Evolutionary conservation across 2,797 vertebrate species (phyloP), one percentile per base, ranked within the genome.

Genomic region (Rhabdomys pumilio): DNA sequence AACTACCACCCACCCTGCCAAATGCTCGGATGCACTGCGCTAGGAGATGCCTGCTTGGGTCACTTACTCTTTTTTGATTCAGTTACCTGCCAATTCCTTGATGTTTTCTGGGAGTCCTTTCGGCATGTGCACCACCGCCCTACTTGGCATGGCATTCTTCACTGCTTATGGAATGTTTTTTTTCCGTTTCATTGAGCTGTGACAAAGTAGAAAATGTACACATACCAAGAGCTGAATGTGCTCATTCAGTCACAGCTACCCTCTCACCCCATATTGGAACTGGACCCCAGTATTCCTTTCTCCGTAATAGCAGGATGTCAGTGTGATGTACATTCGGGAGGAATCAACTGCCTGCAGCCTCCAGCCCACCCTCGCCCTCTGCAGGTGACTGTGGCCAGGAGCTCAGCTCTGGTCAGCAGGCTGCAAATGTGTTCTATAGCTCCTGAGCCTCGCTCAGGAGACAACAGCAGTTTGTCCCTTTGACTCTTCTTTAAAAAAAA

Each of bases 331-430:
- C n/a, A 41, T 57, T 20, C 24, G n/a, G 67, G 67, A 69, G 19
- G 34, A 20, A 41, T 29, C n/a, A 88, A 59, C 55, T 57, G 85
- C 67, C 34, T 57, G 69, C 53, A 57, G 53, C 85, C 67, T 88
- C n/a, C 24, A 57, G 85, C 67, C 53, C 85, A 55, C 85, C 85
- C 69, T 73, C 85, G 85, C 85, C 85, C 85, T 73, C 85, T 88
- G 67, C 85, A 88, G 85, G 85, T 88, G 67, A 65, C n/a, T 73
- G 67, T 57, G 67, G n/a, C 85, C 85, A 88, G 67, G 53, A 73
- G 53, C 50, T 73, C 67, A 88, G 53, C 34, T 31, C 24, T 73
- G 50, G 50, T 73, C n/a, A 57, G 67, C 50, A 41, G 63, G 63
- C 63, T 86, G 63, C 44, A 86, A 86, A 34, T 6, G 61, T 67